Base-by-base conservation (phyloP, 2,797 vertebrate genomes). In the Eutrigla gurnardus region DNA sequence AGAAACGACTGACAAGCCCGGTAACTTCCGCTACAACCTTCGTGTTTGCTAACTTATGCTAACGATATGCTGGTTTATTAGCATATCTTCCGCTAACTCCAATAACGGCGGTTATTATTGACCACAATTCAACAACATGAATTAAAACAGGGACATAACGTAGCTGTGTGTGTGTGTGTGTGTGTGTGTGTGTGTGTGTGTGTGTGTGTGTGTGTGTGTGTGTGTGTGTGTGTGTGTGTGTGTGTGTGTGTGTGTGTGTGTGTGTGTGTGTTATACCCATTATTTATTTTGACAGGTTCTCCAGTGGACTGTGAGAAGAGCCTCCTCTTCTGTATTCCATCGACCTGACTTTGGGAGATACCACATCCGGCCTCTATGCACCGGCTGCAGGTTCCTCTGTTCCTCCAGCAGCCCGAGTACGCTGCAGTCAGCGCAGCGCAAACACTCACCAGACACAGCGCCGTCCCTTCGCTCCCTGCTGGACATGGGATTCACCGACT, bases 401-500 rank as follows among this genome's bases (percentile, higher is more conserved):
- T 92, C 90, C 33, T 71, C 84, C 32, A 15, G 7, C 53, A 65
- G 53, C 58, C 81, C 74, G 49, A 54, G 7, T 3, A 3, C 33
- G 42, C 13, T 25, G 3, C 78, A 59, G 25, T 18, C 74, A 36
- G 5, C 8, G 0, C 80, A 63, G 5, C 65, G 53, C 49, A 55
- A 6, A 52, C 55, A 57, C 9, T 66, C 54, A 4, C 40, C 69
- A 1, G 45, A 1, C 15, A 35, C 47, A 15, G 78, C 84, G 66
- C 81, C 88, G 5, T 84, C 82, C 2, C 36, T 82, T 0, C 35
- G 8, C 5, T 83, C 91, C 17, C 84, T 97, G 25, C 61, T 78
- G 3, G 88, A 94, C 36, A 88, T 97, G 96, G 97, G 97, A 7
- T 96, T 98, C 89, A 95, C 91, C 12, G 87, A 92, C 13, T 43